Conservation (phyloP, 2,888 invertebrate genomes). For the Actias luna region DNA sequence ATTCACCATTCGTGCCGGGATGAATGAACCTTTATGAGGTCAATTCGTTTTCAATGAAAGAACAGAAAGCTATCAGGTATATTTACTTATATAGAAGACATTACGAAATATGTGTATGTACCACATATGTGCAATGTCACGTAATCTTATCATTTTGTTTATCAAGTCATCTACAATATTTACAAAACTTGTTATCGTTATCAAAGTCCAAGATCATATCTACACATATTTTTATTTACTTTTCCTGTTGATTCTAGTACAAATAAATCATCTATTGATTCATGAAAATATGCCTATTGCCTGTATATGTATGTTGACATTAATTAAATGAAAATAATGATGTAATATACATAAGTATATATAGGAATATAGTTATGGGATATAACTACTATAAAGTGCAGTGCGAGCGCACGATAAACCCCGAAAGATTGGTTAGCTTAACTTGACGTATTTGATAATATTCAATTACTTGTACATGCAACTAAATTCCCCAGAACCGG, state of each 20-base stretch:
- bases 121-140: neutral
- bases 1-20: conserved; percentile 28
- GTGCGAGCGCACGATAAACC: no score
- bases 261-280: no score
- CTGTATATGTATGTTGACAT: no score
- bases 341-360: no score
- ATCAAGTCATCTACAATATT: neutral
- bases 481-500: conserved; percentile 29
- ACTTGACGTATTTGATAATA: neutral
- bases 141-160: neutral
- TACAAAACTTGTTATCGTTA: neutral
- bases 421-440: no score
- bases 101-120: neutral
- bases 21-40: conserved; percentile 36
- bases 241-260: no score
- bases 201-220: no score
- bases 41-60: conserved; percentile 25
- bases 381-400: no score
- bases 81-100: neutral
- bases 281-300: no score
- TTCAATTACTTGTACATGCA: conserved; percentile 15
- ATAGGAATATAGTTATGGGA: no score
- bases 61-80: conserved; percentile 4
- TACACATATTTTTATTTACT: no score
- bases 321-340: no score